These are phyloP conservation scores for Petrocephalus sullivani DNA, from an alignment of 2,797 vertebrate genomes.

Conservation along the genomic window DNA sequence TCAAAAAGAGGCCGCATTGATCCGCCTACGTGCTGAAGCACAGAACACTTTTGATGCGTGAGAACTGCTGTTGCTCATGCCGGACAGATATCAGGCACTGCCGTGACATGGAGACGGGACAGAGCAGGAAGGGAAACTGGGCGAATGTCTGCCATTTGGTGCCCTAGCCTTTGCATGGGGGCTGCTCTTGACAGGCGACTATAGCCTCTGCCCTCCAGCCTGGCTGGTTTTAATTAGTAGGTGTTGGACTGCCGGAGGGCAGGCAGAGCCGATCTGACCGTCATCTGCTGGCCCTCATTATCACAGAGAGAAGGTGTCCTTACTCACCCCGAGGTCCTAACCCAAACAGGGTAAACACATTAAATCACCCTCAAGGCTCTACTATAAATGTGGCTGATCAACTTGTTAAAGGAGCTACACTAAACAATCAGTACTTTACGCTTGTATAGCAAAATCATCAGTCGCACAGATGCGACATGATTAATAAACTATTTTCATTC, in stretches of 20 bases:
- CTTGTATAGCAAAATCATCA: neutral
- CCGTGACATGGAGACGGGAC: neutral
- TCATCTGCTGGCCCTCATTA: constrained; percentile 66
- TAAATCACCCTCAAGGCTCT: constrained; percentile 28
- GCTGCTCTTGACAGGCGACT: constrained; percentile 68
- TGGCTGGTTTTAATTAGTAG: constrained; percentile 81
- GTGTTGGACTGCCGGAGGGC: constrained; percentile 69
- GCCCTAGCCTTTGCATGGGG: constrained; percentile 2
- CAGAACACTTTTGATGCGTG: constrained; percentile 13
- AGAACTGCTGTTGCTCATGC: neutral
- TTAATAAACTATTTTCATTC: neutral
- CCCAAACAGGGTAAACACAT: constrained; percentile 25
- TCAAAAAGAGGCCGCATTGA: constrained; percentile 67
- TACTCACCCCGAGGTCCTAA: constrained; percentile 56
- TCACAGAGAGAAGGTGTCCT: constrained; percentile 68
- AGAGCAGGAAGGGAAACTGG: neutral
- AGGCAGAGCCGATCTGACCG: constrained; percentile 42
- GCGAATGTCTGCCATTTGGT: neutral
- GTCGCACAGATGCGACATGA: neutral
- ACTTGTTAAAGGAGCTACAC: neutral
- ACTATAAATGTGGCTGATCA: constrained; percentile 20
- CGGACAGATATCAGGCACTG: constrained; percentile 1
- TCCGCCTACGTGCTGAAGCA: constrained; percentile 61
- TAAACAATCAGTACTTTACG: neutral
- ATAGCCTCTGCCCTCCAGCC: constrained; percentile 77